These are phyloP conservation scores for Hemibagrus guttatus DNA, from an alignment of 2,797 vertebrate genomes.

Conservation along the genomic window DNA sequence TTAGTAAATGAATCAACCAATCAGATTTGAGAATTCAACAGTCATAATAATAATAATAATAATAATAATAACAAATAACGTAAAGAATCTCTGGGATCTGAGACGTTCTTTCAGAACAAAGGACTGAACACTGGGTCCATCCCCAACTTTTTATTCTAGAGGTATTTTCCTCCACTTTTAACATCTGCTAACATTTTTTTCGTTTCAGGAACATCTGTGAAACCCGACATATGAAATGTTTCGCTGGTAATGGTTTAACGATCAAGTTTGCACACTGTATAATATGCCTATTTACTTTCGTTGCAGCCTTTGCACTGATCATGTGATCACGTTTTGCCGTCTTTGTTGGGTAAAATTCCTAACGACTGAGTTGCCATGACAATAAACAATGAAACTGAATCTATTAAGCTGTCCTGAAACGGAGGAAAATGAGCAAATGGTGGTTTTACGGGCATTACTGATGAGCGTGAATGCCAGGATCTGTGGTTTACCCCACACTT, in stretches of 20 bases:
- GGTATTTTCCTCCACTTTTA: neutral
- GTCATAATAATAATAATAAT: neutral
- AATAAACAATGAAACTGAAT: neutral
- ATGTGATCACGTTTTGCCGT: neutral
- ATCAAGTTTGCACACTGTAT: neutral
- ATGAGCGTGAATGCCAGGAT: neutral
- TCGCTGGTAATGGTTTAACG: neutral
- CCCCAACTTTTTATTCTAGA: neutral
- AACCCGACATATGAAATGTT: neutral
- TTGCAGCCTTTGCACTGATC: neutral
- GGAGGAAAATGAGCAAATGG: no score
- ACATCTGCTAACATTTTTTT: neutral
- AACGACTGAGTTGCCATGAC: neutral
- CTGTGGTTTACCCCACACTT: constrained; percentile 1
- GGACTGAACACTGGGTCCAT: neutral
- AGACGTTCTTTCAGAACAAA: neutral
- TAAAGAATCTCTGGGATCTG: neutral
- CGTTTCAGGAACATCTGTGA: neutral
- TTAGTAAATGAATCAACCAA: neutral
- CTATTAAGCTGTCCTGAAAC: neutral
- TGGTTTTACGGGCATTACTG: neutral
- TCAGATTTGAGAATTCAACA: neutral
- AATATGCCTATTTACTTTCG: neutral
- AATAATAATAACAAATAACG: neutral
- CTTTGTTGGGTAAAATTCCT: neutral